Evolutionary conservation across 1,140 invertebrate species (phyloP), one percentile per base, ranked within the genome.

Genomic region (Coptotermes formosanus): DNA sequence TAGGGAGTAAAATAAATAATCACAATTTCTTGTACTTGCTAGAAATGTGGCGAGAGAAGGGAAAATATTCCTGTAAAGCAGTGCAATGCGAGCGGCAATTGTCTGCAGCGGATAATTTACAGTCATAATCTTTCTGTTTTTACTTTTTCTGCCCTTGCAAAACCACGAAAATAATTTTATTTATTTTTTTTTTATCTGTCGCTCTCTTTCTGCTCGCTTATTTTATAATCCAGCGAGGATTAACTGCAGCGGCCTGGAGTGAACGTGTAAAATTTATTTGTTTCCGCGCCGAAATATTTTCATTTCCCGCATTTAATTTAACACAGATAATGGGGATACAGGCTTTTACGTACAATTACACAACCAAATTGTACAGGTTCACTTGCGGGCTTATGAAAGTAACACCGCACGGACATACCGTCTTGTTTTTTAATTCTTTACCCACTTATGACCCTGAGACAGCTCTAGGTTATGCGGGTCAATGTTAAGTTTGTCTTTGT

Each of bases 1-100:
- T 19, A 16, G 64, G n/a, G 64, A 30, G 64, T 30, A 75, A 75
- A 75, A 75, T 75, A 75, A 75, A 75, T 75, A 75, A 75, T 75
- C 64, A 75, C n/a, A 75, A 75, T 75, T 75, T 75, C 30, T 75
- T 75, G 64, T 75, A 12, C 9, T 75, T 75, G 25, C 25, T 75
- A 75, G n/a, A 75, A 75, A 75, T 75, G 64, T 30, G 2, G 25
- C n/a, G 7, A 75, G 25, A 75, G 64, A 30, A 75, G 59, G 64
- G 64, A 75, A 75, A 75, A 75, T 25, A 75, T n/a, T 75, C 64
- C 64, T 75, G 64, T 75, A 75, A 75, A 75, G 64, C 64, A 75
- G n/a, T 25, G 25, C 25, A 75, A 75, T 30, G 64, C 64, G n/a
- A n/a, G 64, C 25, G 64, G 64, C 64, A 75, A 75, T 75, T 75